Evolutionary conservation across 2,888 invertebrate genomes (phyloP), one percentile per base, ranked within the genome.

Genomic region (Drosophila villosipedis): DNA sequence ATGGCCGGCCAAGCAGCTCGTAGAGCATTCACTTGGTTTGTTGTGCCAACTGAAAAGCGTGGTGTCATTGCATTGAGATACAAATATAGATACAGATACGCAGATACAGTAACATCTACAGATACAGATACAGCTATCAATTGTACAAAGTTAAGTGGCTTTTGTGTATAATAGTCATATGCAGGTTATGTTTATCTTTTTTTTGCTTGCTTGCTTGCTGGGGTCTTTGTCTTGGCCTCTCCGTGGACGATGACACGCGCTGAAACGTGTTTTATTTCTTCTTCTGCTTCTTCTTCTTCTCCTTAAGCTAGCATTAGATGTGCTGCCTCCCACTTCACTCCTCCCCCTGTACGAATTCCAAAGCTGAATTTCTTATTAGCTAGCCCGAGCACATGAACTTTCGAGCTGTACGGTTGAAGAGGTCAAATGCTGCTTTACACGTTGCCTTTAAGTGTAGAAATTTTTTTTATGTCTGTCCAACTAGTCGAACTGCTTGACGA

Each of bases 161-260:
- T 76, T 87, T 76, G 71, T 87, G 82, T 84, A 39, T 39, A 28
- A 81, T 71, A 78, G 76, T 90, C 77, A 83, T 80, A 73, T 82
- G 62, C 66, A 57, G 66, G 25, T 47, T 47, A 47, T 78, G 14
- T 60, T 58, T 37, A 4, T 55, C 19, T 39, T 30, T 49, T 28
- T 28, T 55, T 55, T 33, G 25, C 25, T 57, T 58, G 43, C 16
- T 41, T 61, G 43, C 16, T 41, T 58, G 50, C 53, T 52, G 90
- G 80, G 90, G 91, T 84, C 84, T 84, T 84, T 90, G 89, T 83
- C 77, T 89, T 76, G 82, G 82, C 84, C 81, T 73, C 78, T 70
- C 49, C 68, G 68, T 86, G 86, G 76, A 76, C 83, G 91, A 76
- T 87, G 84, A 85, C 84, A 85, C 90, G 87, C 90, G 84, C 60